Base-by-base conservation (phyloP, 2,888 invertebrate species). In the Euclidia mi region DNA sequence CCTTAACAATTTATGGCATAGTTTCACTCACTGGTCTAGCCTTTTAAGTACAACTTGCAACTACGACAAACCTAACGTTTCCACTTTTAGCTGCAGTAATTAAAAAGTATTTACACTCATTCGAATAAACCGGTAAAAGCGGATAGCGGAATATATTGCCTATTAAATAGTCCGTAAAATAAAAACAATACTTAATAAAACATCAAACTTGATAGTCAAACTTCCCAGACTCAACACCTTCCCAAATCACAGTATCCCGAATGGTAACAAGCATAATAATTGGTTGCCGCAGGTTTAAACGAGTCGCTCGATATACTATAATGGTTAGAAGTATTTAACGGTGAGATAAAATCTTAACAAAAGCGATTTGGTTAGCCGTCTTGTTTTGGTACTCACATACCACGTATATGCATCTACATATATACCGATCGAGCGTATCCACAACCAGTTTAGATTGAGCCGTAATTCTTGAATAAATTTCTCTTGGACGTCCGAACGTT, bases 291-390 rank as follows among this genome's bases (percentile, higher is more conserved):
- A 81, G 87, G 90, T 90, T 84, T 79, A 84, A 88, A 84, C 81
- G 87, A 89, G 89, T 87, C 85, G 88, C 79, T 82, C 87, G 87
- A 90, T 90, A 88, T 87, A 91, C 87, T 89, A 84, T 92, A 91
- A 91, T 92, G 91, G 91, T 90, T 90, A 89, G 87, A 92, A 93
- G 91, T 92, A 93, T 93, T 94, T 94, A 94, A 93, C 91, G 88
- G 89, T 80, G 84, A 92, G 94, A 94, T 94, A 93, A 92, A 93
- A 94, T 94, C 94, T 94, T 88, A 91, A 93, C 92, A 94, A 94
- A 94, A 87, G 91, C 91, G 91, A 92, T 93, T 94, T 91, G 92
- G 92, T 92, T 87, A 90, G 90, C 90, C 90, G 90, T 91, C 92
- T 91, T 90, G 91, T 92, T 92, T 92, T 87, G 90, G 90, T 92